Percentiles rank a stretch among this genome's conserved stretches.
These are phyloP conservation scores for Oplegnathus fasciatus DNA, from an alignment of 2,113 vertebrate species.

Conservation along the genomic window DNA sequence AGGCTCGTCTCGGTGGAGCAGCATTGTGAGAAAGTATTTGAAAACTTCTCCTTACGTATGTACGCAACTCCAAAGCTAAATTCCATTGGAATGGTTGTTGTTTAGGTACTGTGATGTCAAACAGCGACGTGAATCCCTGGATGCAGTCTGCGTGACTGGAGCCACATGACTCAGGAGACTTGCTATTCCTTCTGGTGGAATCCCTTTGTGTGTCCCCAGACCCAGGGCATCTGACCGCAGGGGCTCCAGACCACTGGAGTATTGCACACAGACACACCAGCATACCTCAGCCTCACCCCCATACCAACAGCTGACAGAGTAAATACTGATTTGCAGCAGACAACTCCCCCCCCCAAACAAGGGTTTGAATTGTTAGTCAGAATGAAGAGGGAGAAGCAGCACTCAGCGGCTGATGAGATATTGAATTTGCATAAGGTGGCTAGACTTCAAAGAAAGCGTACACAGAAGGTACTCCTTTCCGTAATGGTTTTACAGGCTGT, in stretches of 20 bases:
- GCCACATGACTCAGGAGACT: slow-evolving; percentile 59
- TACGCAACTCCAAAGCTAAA: not conserved
- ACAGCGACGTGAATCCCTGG: slow-evolving; percentile 34
- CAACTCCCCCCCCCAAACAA: slow-evolving; percentile 22
- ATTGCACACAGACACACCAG: slow-evolving; percentile 56
- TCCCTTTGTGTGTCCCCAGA: slow-evolving; percentile 49
- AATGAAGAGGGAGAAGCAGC: slow-evolving; percentile 15
- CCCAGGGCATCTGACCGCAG: slow-evolving; percentile 61
- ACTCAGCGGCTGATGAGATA: slow-evolving; percentile 13
- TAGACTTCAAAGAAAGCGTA: slow-evolving; percentile 45
- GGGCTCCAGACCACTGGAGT: slow-evolving; percentile 53
- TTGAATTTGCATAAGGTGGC: slow-evolving; percentile 50
- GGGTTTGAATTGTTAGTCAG: slow-evolving; percentile 33
- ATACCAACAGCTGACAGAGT: slow-evolving; percentile 21
- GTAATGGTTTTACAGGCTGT: slow-evolving; percentile 58
- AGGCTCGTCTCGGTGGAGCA: not conserved
- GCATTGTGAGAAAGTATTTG: slow-evolving; percentile 15
- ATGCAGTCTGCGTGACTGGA: slow-evolving; percentile 48
- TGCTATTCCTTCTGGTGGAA: slow-evolving; percentile 42
- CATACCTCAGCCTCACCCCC: slow-evolving; percentile 53
- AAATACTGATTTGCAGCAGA: slow-evolving; percentile 37
- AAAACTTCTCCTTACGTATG: slow-evolving; percentile 1
- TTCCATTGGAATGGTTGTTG: slow-evolving; percentile 11
- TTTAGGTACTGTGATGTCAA: slow-evolving; percentile 40
- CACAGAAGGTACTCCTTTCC: slow-evolving; percentile 36